phyloP scores from a whole-genome alignment of 2,888 invertebrate genomes.

The Phalera bucephala region DNA sequence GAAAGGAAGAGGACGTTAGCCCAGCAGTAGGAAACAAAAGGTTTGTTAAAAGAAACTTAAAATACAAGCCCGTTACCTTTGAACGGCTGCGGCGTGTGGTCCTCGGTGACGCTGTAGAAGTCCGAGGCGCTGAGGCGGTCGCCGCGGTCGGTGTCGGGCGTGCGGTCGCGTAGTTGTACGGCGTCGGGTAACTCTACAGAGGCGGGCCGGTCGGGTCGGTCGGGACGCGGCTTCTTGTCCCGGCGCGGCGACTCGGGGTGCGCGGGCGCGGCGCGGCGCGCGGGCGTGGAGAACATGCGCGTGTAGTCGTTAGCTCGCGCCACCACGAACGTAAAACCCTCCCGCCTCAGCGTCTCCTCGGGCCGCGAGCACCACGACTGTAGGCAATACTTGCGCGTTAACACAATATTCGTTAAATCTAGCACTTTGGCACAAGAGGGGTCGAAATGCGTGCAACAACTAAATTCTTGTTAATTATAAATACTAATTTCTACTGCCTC shows the following conservation, averaged over 20 bases:
- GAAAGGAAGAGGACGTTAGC: too few species aligned
- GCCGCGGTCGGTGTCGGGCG: slow-evolving; percentile 37
- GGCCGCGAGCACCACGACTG: slow-evolving; percentile 42
- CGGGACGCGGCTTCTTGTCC: slow-evolving; percentile 65
- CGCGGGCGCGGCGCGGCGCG: slow-evolving; percentile 66
- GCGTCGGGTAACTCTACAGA: slow-evolving; percentile 14
- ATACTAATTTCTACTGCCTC: too few species aligned
- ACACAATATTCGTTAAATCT: too few species aligned
- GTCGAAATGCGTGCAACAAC: too few species aligned
- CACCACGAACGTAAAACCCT: slow-evolving; percentile 83
- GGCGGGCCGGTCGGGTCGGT: slow-evolving; percentile 4
- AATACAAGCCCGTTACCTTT: too few species aligned
- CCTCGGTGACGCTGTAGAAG: slow-evolving; percentile 75
- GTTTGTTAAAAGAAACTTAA: too few species aligned
- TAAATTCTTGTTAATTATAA: too few species aligned
- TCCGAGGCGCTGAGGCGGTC: slow-evolving; percentile 76
- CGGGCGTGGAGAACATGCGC: slow-evolving; percentile 77
- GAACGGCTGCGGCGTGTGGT: slow-evolving; percentile 75
- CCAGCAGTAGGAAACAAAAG: too few species aligned
- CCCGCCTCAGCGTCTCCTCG: slow-evolving; percentile 61
- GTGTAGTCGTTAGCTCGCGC: slow-evolving; percentile 82
- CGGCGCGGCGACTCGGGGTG: slow-evolving; percentile 70
- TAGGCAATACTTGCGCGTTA: too few species aligned
- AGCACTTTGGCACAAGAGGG: too few species aligned
- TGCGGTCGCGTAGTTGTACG: slow-evolving; percentile 48